These are phyloP conservation scores for Hippopotamus amphibius DNA, from an alignment of 2,113 vertebrate genomes.

Conservation along the genomic window DNA sequence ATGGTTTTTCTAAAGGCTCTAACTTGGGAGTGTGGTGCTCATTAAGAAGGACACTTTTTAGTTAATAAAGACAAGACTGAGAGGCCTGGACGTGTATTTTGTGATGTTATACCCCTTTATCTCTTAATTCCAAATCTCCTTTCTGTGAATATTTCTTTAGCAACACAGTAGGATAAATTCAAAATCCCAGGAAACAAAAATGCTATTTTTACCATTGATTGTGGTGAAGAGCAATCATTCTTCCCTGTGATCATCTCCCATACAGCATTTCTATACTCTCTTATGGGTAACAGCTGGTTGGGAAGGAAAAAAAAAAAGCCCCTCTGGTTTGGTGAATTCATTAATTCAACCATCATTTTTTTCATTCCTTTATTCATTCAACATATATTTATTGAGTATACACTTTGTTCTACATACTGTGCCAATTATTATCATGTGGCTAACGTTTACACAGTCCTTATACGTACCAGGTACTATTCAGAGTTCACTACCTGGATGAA, in stretches of 20 bases:
- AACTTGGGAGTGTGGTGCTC: not conserved
- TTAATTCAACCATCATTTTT: not conserved
- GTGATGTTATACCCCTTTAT: not conserved
- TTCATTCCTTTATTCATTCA: not conserved
- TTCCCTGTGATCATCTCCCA: not conserved
- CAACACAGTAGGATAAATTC: not conserved
- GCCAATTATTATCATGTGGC: not conserved
- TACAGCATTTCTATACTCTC: not conserved
- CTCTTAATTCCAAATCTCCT: not conserved
- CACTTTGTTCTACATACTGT: not conserved
- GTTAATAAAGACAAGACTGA: not conserved
- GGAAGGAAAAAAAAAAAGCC: not conserved
- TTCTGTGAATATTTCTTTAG: slow-evolving; percentile 41
- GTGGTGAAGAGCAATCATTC: not conserved
- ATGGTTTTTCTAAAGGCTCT: slow-evolving; percentile 10
- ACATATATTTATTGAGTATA: not conserved
- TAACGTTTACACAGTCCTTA: not conserved
- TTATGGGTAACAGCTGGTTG: not conserved
- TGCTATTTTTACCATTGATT: not conserved
- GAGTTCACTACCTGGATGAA: not conserved
- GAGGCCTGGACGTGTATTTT: not conserved
- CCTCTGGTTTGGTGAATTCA: not conserved
- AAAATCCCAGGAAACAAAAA: not conserved
- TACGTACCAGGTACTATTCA: not conserved
- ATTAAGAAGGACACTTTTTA: not conserved